Percentiles rank a stretch among this genome's conserved stretches.
These are phyloP conservation scores for Ennomos erosarius DNA, from an alignment of 2,888 invertebrate genomes.

Conservation along the genomic window DNA sequence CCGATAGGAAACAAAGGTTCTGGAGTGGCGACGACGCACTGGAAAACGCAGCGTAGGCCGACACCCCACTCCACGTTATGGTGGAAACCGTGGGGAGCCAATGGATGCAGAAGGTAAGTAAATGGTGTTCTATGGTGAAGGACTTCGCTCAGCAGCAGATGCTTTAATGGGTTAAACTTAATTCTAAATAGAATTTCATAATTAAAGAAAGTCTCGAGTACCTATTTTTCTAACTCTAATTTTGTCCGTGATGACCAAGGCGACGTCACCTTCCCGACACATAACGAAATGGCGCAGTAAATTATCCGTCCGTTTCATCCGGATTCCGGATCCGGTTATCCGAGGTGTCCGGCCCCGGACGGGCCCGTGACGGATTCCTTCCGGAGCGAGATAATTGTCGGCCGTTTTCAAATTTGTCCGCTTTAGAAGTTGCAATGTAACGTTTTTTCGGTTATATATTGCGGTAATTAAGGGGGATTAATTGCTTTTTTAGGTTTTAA, in stretches of 20 bases:
- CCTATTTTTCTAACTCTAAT: neutral
- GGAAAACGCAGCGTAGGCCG: too few species aligned
- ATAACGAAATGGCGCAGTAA: conserved; percentile 49
- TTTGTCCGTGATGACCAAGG: conserved; percentile 11
- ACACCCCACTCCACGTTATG: too few species aligned
- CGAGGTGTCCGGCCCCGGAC: conserved; percentile 50
- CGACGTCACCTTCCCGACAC: conserved; percentile 28
- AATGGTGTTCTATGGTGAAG: too few species aligned
- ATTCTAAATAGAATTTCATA: too few species aligned
- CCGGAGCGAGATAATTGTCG: conserved; percentile 57
- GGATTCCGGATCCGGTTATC: conserved; percentile 52
- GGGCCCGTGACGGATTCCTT: conserved; percentile 57
- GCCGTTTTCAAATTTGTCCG: conserved; percentile 55
- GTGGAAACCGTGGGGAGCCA: too few species aligned
- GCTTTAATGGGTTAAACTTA: too few species aligned
- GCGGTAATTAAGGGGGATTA: conserved; percentile 31
- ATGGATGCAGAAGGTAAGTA: too few species aligned
- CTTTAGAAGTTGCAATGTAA: conserved; percentile 39
- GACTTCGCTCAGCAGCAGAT: too few species aligned
- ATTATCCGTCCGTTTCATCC: conserved; percentile 55
- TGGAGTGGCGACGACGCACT: too few species aligned
- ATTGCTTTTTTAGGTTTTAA: conserved; percentile 25
- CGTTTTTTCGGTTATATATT: conserved; percentile 39
- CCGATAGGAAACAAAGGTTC: too few species aligned
- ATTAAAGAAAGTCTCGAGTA: too few species aligned